These are phyloP conservation scores for Syrmaticus mikado DNA, from an alignment of 2,113 vertebrate species.

Conservation along the genomic window DNA sequence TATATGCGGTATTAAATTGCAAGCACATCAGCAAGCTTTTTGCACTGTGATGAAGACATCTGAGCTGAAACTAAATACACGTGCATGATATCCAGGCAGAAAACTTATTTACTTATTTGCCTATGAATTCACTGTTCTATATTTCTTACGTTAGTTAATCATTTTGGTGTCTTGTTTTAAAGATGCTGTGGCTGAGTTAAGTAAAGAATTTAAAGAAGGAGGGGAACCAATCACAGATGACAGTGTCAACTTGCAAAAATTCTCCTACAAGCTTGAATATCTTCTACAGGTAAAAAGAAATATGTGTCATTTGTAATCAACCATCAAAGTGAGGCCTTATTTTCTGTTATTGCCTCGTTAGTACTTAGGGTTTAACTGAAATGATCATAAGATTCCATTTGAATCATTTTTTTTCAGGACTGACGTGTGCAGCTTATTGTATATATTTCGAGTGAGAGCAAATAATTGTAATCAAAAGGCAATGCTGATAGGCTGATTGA, in stretches of 20 bases:
- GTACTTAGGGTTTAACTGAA: background rate
- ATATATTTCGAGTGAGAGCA: background rate
- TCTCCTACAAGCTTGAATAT: conserved; percentile 96
- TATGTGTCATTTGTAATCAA: background rate
- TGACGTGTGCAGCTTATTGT: background rate
- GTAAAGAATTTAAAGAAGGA: conserved; percentile 88
- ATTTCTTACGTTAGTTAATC: background rate
- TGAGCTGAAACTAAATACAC: background rate
- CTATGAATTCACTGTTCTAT: background rate
- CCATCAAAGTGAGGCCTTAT: background rate
- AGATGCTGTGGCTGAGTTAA: conserved; percentile 92
- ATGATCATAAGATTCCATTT: background rate
- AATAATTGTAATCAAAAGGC: background rate
- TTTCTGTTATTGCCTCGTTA: background rate
- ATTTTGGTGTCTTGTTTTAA: conserved; percentile 57
- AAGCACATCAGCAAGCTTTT: background rate
- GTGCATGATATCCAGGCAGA: background rate
- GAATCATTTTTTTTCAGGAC: background rate
- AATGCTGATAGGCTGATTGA: background rate
- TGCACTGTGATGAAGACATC: background rate
- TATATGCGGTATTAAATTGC: background rate
- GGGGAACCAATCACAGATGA: conserved; percentile 93
- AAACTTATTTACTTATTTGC: background rate
- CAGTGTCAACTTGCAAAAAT: conserved; percentile 90
- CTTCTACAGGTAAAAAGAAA: conserved; percentile 87